Base-by-base conservation (phyloP, 2,797 vertebrate genomes). In the Ceyx erithaca region DNA sequence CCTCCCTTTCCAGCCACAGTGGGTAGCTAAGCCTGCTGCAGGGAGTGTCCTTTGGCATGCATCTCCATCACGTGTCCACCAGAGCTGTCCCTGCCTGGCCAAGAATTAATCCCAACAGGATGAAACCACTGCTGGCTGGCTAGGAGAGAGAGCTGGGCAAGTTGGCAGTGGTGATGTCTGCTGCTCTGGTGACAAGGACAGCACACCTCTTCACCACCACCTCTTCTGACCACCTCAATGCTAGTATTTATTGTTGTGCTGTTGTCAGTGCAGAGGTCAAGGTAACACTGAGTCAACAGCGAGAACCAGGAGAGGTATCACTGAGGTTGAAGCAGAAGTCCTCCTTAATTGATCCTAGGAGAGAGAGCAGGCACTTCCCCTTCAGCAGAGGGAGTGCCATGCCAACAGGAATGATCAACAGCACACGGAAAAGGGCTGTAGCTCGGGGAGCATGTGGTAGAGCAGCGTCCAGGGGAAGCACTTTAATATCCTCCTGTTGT, bases 21-120 rank as follows among this genome's bases (percentile, higher is more conserved):
- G 43, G 40, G 33, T 19, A 19, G 23, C 37, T 5, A 23, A 22
- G 43, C 43, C 48, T 28, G 31, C 55, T 51, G 75, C 58, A 31
- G 22, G 0, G 22, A 17, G 58, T 2, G 1, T 54, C 41, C 59
- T 20, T 14, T 0, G 2, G 66, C 37, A 28, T 3, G 1, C 8
- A 3, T 7, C 49, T 63, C 59, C 18, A 1, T 7, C 14, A 41
- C 2, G 1, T 26, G n/a, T 61, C 70, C 75, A 20, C n/a, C 71
- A 54, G 17, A 49, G 25, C n/a, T 10, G n/a, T 11, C 64, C 45
- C 37, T 54, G 57, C 33, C 26, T 48, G 57, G 55, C 11, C 0
- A 2, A 41, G 68, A 52, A 7, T 64, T 48, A 8, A 21, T 19
- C 30, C 63, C 10, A 17, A 48, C 5, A 20, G 67, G 85, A 21